Evolutionary conservation across 1,140 invertebrate genomes (phyloP), one percentile per base, ranked within the genome.

Genomic region (Danaus plexippus): DNA sequence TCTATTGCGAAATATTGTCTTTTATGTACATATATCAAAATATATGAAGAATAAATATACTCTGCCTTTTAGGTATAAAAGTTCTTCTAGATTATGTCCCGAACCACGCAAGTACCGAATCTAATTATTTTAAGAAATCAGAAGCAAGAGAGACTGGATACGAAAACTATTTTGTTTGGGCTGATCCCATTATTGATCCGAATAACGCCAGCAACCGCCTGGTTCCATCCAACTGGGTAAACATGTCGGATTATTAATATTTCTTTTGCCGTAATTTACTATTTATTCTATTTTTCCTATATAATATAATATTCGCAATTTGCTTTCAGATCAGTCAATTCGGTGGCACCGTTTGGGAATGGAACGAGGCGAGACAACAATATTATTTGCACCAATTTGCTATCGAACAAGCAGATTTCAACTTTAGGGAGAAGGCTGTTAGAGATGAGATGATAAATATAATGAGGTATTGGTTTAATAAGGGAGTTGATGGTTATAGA

Each of bases 331-430:
- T 80, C 0, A 85, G 81, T 65, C 71, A 76, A 47, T 90, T 91
- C 66, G 86, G 88, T 47, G 89, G 89, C 2, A 80, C 89, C 15
- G 91, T 90, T 1, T 94, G 93, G 93, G 74, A 87, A 56, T 93
- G 87, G 80, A 89, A 87, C 61, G 79, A 89, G n/a, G 56, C 73
- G 13, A 78, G 92, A 12, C 69, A 89, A 40, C 88, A 93, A 71
- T 94, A 87, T 69, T 95, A 93, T 67, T 85, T 91, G 0, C 92
- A 92, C 68, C 89, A 92, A 66, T 93, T 93, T 69, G 79, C 88
- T 0, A 61, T 68, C 0, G 88, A 88, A 15, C 92, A 93, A 63
- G 90, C 92, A 0, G 93, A 94, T 71, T 86, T 94, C 5, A 94
- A 95, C 73, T 91, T 90, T 48, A 80, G 89, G 6, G 91, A 90